Evolutionary conservation across 2,113 vertebrate genomes (phyloP).

Genomic region (Scortum barcoo): DNA sequence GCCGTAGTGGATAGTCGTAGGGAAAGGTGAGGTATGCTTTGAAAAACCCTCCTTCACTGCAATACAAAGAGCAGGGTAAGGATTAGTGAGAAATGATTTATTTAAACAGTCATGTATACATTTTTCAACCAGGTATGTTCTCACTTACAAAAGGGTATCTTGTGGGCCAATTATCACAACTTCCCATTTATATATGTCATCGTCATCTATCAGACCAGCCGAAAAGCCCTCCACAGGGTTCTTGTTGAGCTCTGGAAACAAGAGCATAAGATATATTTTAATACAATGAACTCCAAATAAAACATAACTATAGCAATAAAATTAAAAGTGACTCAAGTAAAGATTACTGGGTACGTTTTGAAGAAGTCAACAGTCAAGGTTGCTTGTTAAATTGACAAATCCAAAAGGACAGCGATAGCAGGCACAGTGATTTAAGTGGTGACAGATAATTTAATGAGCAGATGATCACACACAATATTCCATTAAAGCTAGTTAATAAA

Average conservation of each 20-base stretch:
- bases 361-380: background rate
- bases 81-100: background rate
- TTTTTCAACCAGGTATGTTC: background rate
- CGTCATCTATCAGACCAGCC: slow-evolving; percentile 99
- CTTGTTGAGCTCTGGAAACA: slow-evolving; percentile 95
- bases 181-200: slow-evolving; percentile 99
- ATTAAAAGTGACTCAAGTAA: background rate
- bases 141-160: slow-evolving; percentile 98
- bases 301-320: background rate
- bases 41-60: slow-evolving; percentile 99
- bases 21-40: slow-evolving; percentile 99
- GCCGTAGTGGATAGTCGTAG: slow-evolving; percentile 98
- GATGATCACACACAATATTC: background rate
- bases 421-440: background rate
- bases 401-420: background rate
- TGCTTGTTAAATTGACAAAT: background rate
- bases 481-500: background rate
- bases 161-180: slow-evolving; percentile 99
- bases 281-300: background rate
- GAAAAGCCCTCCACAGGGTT: slow-evolving; percentile 99
- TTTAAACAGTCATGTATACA: background rate
- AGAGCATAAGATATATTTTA: background rate
- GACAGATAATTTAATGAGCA: background rate
- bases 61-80: slow-evolving; percentile 50
- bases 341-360: background rate